Evolutionary conservation across 2,888 invertebrate genomes (phyloP).

Genomic region (Hecatera dysodea): DNA sequence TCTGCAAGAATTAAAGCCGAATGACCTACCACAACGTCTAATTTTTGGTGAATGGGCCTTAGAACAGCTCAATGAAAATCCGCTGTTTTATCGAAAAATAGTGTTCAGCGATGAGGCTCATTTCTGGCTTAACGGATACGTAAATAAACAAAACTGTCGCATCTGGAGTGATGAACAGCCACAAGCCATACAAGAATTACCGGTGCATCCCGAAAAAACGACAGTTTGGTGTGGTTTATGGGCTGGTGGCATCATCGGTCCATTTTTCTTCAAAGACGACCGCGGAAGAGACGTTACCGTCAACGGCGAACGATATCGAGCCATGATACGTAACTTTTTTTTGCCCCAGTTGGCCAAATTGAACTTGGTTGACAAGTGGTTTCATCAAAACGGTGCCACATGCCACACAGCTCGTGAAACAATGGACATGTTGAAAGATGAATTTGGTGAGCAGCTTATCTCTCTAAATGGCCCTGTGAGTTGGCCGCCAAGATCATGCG

Average conservation of each 20-base stretch:
- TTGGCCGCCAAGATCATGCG: conserved; percentile 39
- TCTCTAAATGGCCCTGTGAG: conserved; percentile 21
- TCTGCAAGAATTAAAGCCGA: conserved; percentile 38
- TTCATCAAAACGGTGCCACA: conserved; percentile 48
- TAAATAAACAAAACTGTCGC: conserved; percentile 70
- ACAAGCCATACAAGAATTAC: conserved; percentile 40
- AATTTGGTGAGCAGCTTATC: too few relatives aligned
- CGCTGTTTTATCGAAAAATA: conserved; percentile 40
- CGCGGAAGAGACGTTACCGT: conserved; percentile 14
- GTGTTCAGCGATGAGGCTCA: conserved; percentile 62
- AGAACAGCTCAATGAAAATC: conserved; percentile 34
- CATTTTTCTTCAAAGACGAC: conserved; percentile 39
- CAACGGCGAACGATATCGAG: conserved; percentile 3
- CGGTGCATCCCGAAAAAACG: conserved; percentile 71
- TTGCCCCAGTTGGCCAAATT: conserved; percentile 44
- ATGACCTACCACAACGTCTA: conserved; percentile 31
- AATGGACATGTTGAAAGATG: conserved; percentile 15
- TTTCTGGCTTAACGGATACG: conserved; percentile 67
- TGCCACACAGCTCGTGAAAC: conserved; percentile 40
- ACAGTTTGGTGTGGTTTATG: conserved; percentile 78
- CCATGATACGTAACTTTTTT: not conserved
- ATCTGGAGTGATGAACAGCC: conserved; percentile 48
- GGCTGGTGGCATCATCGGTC: conserved; percentile 73
- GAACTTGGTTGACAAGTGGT: conserved; percentile 38
- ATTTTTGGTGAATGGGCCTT: conserved; percentile 35